Evolutionary conservation across 2,797 vertebrate species (phyloP), one percentile per base, ranked within the genome.

Genomic region (Lagodon rhomboides): DNA sequence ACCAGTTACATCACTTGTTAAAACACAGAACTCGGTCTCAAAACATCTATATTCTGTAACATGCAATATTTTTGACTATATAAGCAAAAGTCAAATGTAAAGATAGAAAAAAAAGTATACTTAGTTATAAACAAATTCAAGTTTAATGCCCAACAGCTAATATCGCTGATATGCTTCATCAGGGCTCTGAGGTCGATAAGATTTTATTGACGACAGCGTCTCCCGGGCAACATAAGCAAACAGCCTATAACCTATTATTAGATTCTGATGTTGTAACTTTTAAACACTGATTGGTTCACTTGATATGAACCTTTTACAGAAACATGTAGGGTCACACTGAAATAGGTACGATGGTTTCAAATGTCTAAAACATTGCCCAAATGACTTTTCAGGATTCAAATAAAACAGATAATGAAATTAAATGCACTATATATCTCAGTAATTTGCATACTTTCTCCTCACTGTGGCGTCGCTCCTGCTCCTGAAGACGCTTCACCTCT

Each of bases 401-500:
- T 15, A 34, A 8, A 44, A 55, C 3, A 41, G 1, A 34, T 17
- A 50, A 58, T n/a, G 17, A 34, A n/a, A 34, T 25, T 0, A 62
- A 18, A 49, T 38, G 34, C 3, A 27, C 5, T 10, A 46, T 34
- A 15, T 34, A 4, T 34, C 13, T 66, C 5, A 18, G 1, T 3
- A 4, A 38, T 1, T 20, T 4, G 9, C 67, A 0, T 86, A 95
- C 93, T 76, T 98, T 99, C 83, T 99, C 98, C 83, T 97, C 95
- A 0, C 71, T 89, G 82, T 84, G 95, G 3, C 97, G 91, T 44
- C 95, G 93, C 90, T 99, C 97, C 71, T 96, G 95, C 83, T 98
- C 97, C 85, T 98, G 96, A 12, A 99, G 95, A 22, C 97, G 93
- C 82, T 97, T 96, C 16, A 97, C 93, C 87, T 99, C 97, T 10